Evolutionary conservation across 2,113 vertebrate genomes (phyloP).

Genomic region (Podarcis cretensis): DNA sequence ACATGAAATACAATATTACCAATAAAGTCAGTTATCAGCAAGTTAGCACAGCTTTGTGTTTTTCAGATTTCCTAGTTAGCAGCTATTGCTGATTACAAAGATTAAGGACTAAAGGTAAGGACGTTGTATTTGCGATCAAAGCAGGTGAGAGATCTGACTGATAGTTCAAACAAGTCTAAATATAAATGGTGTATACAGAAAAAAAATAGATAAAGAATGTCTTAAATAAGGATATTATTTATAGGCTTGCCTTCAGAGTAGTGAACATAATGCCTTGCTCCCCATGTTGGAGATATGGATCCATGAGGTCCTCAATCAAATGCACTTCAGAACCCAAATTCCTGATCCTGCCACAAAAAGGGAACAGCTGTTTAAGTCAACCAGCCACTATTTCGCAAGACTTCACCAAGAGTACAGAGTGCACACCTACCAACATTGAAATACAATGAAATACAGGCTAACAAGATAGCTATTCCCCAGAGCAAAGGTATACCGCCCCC

Average conservation of each 20-base stretch:
- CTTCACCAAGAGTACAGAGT: neutral
- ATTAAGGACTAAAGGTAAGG: neutral
- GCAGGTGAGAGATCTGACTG: neutral
- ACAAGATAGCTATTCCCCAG: neutral
- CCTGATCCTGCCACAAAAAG: conserved; percentile 83
- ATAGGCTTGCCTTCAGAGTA: conserved; percentile 87
- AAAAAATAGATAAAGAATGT: neutral
- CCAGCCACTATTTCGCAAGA: neutral
- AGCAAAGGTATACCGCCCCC: neutral
- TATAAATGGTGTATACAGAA: neutral
- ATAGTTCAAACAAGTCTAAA: neutral
- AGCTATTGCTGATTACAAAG: neutral
- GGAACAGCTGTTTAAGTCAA: conserved; percentile 6
- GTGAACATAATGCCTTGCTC: conserved; percentile 99
- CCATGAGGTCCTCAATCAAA: conserved; percentile 97
- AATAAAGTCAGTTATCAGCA: no score
- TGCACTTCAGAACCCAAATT: conserved; percentile 97
- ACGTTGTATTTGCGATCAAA: neutral
- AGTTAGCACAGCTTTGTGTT: no score
- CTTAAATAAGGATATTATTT: neutral
- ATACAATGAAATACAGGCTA: neutral
- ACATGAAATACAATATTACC: no score
- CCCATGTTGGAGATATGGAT: conserved; percentile 95
- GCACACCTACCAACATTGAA: no score
- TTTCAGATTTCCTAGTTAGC: neutral